Percentiles rank a stretch among this genome's conserved stretches.
Conservation (phyloP, 1,140 invertebrate species). For the Doryteuthis pealeii region DNA sequence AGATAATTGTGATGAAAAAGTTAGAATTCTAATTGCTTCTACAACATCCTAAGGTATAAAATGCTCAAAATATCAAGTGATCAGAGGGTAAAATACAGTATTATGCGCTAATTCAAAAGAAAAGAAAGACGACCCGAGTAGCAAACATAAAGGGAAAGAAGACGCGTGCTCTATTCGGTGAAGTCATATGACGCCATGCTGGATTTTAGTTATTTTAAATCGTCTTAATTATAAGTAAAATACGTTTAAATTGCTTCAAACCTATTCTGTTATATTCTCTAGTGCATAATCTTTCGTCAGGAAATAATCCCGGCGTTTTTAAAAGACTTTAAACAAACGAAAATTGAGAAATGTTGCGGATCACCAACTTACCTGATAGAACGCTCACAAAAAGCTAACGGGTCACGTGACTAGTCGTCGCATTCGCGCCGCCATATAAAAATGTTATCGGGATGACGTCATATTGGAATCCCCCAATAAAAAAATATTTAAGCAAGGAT, state of each 20-base stretch:
- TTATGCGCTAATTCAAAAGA: too few species aligned
- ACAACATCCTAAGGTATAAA: too few species aligned
- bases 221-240: background rate
- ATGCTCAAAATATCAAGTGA: too few species aligned
- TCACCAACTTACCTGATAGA: background rate
- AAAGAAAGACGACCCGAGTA: too few species aligned
- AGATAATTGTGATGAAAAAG: too few species aligned
- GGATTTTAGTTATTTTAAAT: conserved; percentile 1
- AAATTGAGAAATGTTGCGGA: background rate
- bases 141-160: too few species aligned
- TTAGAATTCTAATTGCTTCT: too few species aligned
- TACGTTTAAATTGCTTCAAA: background rate
- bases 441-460: conserved; percentile 1
- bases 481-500: background rate
- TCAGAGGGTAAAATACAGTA: too few species aligned
- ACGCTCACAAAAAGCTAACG: conserved; percentile 8
- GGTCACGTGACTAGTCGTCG: background rate
- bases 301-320: background rate
- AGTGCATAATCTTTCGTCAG: background rate
- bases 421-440: conserved; percentile 9
- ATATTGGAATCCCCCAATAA: background rate
- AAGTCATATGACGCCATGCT: conserved; percentile 2
- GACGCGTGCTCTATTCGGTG: too few species aligned
- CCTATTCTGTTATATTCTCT: background rate
- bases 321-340: background rate